Evolutionary conservation across 2,888 invertebrate genomes (phyloP).

Genomic region (Drosophila multiciliata): DNA sequence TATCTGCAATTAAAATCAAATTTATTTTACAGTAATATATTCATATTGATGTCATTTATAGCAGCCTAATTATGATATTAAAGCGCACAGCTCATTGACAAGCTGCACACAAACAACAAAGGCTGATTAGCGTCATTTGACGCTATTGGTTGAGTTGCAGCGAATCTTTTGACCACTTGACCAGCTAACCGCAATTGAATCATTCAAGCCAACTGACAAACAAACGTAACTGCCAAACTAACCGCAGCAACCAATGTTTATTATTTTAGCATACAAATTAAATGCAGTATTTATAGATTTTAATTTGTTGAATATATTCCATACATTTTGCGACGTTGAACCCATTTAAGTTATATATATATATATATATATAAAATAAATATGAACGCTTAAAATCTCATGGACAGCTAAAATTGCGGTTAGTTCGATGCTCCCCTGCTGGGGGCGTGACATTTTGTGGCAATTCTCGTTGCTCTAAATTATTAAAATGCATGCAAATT

Average conservation of each 20-base stretch:
- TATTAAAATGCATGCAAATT: constrained; percentile 68
- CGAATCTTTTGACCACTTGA: constrained; percentile 50
- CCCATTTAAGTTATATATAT: constrained; percentile 46
- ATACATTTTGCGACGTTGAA: constrained; percentile 22
- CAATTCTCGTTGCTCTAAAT: constrained; percentile 40
- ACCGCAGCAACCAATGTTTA: constrained; percentile 74
- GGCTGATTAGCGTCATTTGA: constrained; percentile 40
- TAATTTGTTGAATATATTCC: constrained; percentile 64
- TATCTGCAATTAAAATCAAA: not conserved
- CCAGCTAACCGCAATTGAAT: constrained; percentile 68
- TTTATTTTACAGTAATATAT: not conserved
- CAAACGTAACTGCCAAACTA: constrained; percentile 38
- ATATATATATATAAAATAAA: constrained; percentile 1
- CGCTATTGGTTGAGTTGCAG: constrained; percentile 15
- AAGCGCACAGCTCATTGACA: constrained; percentile 17
- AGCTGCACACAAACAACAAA: constrained; percentile 17
- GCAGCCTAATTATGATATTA: constrained; percentile 7
- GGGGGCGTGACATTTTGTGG: constrained; percentile 24
- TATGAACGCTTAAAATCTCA: constrained; percentile 53
- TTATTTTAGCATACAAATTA: constrained; percentile 77
- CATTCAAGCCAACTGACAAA: constrained; percentile 58
- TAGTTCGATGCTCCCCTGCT: not conserved
- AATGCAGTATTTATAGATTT: constrained; percentile 74
- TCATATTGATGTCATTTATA: constrained; percentile 1
- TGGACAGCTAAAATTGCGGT: constrained; percentile 46